phyloP scores from a whole-genome alignment of 2,113 vertebrate genomes.

The Cygnus buccinator region DNA sequence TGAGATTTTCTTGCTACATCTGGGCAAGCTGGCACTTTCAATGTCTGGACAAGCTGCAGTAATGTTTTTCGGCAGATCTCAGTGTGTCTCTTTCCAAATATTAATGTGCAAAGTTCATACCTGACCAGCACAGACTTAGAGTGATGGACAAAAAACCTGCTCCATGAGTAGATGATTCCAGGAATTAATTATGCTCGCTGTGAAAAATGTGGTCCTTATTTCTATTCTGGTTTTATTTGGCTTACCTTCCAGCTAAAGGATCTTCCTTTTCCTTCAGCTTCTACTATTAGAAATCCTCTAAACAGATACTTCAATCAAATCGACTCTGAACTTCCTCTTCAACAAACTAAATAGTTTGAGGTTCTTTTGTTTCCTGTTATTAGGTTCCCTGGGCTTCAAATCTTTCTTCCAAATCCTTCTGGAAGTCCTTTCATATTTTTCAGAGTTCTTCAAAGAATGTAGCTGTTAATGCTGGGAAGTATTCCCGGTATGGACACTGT shows the following conservation, averaged over 20 bases:
- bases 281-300: neutral
- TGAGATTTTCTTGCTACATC: neutral
- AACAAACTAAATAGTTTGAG: neutral
- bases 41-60: neutral
- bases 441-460: neutral
- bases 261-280: neutral
- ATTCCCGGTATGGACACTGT: neutral
- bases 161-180: neutral
- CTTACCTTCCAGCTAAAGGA: neutral
- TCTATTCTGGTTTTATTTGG: constrained; percentile 25
- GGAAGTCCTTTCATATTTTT: neutral
- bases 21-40: constrained; percentile 15
- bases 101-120: neutral
- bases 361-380: neutral
- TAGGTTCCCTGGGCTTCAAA: neutral
- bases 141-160: constrained; percentile 17
- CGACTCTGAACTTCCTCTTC: neutral
- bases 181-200: neutral
- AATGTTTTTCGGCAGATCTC: constrained; percentile 9
- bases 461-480: neutral
- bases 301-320: neutral
- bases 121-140: neutral
- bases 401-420: neutral
- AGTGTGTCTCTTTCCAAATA: neutral
- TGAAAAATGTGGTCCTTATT: neutral